Base-by-base conservation (phyloP, 2,113 vertebrate species). In the Calyptommatus sinebrachiatus region DNA sequence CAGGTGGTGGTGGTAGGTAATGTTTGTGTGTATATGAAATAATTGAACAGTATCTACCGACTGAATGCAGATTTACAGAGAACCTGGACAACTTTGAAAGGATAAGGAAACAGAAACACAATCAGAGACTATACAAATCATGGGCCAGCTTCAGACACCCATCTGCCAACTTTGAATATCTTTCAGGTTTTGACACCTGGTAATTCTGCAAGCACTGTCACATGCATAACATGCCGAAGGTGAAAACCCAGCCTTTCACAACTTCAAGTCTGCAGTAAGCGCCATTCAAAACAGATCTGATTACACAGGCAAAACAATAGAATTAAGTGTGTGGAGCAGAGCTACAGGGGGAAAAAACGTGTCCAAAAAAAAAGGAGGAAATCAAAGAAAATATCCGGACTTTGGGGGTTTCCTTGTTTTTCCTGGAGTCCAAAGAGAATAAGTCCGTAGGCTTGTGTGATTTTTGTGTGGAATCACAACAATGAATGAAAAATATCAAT, bases 271-370 rank as follows among this genome's bases (percentile, higher is more conserved):
- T 69, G 53, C 62, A 73, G 71, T 45, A 57, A 57, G 0, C 57
- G 5, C 4, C 0, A 67, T 69, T 78, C 12, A 0, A 29, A 85
- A 11, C 67, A 20, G 86, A 86, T 90, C 85, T 28, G 69, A 85
- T 88, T 79, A 83, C 89, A 85, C 46, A 88, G 31, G 87, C 86
- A 83, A 91, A 91, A 82, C 86, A 83, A 87, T 87, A 71, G 28
- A 50, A 71, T 82, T 82, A 35, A 89, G 89, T 83, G 79, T 48
- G 45, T 66, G 75, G 79, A 60, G 88, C 88, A 83, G 88, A 53
- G 88, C 88, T 90, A 82, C 81, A 0, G 35, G 14, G 71, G 74
- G 16, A 45, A 16, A 35, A 16, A 10, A 10, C 8, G 60, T 10
- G 18, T 11, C 73, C 68, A 88, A 89, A 84, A 82, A 86, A 87